Evolutionary conservation across 1,140 invertebrate species (phyloP).

Genomic region (Zelostemma sp.): DNA sequence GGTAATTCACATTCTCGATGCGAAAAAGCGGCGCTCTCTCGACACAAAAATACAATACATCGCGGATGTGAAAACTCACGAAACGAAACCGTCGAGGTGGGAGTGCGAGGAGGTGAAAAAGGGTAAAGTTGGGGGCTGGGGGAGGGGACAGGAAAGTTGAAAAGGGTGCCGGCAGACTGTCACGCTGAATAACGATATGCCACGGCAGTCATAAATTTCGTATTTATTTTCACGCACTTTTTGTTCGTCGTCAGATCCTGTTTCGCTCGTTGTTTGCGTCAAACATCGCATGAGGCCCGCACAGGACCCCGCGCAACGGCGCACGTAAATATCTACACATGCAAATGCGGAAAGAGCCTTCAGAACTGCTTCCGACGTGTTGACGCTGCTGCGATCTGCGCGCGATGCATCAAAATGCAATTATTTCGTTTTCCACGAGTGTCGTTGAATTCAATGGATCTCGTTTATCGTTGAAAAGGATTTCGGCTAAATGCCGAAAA

Average conservation of each 20-base stretch:
- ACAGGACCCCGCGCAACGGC: conserved; percentile 23
- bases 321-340: conserved; percentile 17
- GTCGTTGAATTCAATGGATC: no score
- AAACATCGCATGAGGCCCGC: conserved; percentile 28
- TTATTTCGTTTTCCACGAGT: no score
- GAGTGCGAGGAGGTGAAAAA: neutral
- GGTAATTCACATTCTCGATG: conserved; percentile 5
- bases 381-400: conserved; percentile 34
- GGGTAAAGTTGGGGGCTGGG: no score
- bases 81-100: conserved; percentile 1
- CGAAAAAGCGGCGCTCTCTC: neutral
- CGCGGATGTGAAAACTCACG: conserved; percentile 9
- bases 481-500: no score
- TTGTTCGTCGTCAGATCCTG: conserved; percentile 13
- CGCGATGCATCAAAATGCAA: conserved; percentile 32
- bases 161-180: conserved; percentile 18
- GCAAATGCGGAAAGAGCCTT: conserved; percentile 37
- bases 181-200: conserved; percentile 5
- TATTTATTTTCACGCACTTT: conserved; percentile 27
- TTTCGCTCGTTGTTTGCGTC: conserved; percentile 6
- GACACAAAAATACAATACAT: neutral
- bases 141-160: no score
- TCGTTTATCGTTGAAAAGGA: no score
- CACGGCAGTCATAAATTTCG: conserved; percentile 24
- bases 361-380: conserved; percentile 36